Evolutionary conservation across 1,140 invertebrate genomes (phyloP).

Genomic region (Dreissena rostriformis): DNA sequence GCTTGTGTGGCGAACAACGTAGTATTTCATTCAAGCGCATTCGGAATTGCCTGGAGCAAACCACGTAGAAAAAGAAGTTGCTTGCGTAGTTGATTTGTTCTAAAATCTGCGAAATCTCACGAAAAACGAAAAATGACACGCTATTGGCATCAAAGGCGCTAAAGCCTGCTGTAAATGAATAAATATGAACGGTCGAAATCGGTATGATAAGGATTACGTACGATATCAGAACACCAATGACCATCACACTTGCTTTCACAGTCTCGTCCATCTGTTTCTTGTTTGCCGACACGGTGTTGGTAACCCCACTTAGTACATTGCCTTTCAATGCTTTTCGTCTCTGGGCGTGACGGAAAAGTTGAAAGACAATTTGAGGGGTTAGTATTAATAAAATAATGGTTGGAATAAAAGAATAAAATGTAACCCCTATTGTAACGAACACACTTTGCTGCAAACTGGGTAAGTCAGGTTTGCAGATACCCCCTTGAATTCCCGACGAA

Average conservation of each 20-base stretch:
- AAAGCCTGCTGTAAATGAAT: conserved; percentile 43
- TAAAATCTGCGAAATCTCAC: conserved; percentile 56
- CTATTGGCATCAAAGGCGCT: conserved; percentile 53
- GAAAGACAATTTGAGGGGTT: conserved; percentile 34
- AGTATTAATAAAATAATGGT: conserved; percentile 21
- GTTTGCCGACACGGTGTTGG: not conserved
- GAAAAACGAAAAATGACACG: conserved; percentile 39
- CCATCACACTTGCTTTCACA: conserved; percentile 48
- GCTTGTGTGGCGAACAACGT: not conserved
- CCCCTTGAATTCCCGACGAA: conserved; percentile 54
- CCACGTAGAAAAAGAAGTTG: conserved; percentile 68
- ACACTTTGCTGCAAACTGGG: conserved; percentile 15
- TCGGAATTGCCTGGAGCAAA: conserved; percentile 54
- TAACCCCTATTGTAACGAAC: conserved; percentile 27
- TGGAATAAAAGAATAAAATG: conserved; percentile 42
- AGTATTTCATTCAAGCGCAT: conserved; percentile 37
- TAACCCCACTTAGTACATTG: not conserved
- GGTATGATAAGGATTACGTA: conserved; percentile 63
- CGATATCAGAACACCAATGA: conserved; percentile 56
- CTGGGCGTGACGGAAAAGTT: conserved; percentile 6
- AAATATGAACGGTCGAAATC: conserved; percentile 49
- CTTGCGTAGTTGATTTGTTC: conserved; percentile 66
- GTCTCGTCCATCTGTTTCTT: not conserved
- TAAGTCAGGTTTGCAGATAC: conserved; percentile 60
- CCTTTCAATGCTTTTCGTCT: not conserved